phyloP scores from a whole-genome alignment of 1,140 invertebrate genomes.

The Macrocentrus cingulum region DNA sequence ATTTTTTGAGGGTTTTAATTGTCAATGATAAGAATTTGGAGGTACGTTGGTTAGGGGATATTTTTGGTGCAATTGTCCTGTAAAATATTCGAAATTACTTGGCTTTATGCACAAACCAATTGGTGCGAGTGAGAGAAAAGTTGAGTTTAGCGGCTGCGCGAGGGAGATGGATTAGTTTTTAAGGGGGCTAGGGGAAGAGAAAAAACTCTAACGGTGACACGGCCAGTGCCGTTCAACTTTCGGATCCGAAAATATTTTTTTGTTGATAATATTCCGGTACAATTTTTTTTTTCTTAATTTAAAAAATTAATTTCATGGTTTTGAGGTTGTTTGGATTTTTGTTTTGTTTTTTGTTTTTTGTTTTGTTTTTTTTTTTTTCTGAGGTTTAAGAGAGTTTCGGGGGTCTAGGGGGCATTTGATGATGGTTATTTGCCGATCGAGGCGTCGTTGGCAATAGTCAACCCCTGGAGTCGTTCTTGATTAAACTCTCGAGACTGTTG shows the following conservation, averaged over 20 bases:
- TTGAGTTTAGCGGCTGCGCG: constrained; percentile 8
- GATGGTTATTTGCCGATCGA: constrained; percentile 1
- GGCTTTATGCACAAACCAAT: constrained; percentile 9
- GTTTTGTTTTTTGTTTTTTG: too few species aligned
- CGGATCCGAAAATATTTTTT: constrained; percentile 15
- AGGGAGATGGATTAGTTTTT: constrained; percentile 14
- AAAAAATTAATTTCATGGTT: too few species aligned
- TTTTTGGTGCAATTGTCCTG: background rate
- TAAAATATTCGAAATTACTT: constrained; percentile 29
- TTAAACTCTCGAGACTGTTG: constrained; percentile 9
- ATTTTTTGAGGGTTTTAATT: constrained; percentile 16
- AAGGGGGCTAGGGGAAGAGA: constrained; percentile 14
- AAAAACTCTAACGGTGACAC: constrained; percentile 50
- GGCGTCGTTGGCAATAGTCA: background rate
- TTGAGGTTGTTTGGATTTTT: too few species aligned
- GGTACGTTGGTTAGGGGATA: too few species aligned
- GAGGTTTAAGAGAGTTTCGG: too few species aligned
- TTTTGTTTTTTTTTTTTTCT: too few species aligned
- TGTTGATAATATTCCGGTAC: too few species aligned
- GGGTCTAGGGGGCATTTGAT: too few species aligned
- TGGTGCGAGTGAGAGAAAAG: constrained; percentile 17
- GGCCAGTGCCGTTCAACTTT: constrained; percentile 44
- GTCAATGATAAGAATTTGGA: background rate
- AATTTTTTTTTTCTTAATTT: too few species aligned
- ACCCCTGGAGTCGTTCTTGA: background rate